Evolutionary conservation across 64 coral and sea anemone species (phyloP).

Genomic region (Platygyra sinensis): DNA sequence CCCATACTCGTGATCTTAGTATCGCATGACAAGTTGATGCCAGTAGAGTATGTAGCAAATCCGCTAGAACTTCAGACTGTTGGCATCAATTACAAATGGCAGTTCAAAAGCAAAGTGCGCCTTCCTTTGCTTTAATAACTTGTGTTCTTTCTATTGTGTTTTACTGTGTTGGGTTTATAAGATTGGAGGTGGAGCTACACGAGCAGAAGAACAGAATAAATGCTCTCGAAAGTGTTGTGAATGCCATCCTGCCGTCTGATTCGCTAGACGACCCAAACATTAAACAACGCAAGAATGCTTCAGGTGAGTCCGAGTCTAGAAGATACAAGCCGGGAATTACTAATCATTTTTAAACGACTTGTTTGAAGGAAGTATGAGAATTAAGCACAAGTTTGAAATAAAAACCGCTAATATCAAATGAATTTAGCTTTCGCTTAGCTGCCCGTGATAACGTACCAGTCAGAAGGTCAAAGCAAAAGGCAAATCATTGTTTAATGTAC

Average conservation of each 20-base stretch:
- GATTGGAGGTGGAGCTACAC: slow-evolving; percentile 22
- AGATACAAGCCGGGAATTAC: too few relatives aligned
- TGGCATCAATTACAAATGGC: not conserved
- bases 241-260: not conserved
- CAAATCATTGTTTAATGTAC: too few relatives aligned
- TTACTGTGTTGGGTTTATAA: slow-evolving; percentile 37
- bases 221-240: slow-evolving; percentile 5
- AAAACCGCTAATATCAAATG: too few relatives aligned
- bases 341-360: too few relatives aligned
- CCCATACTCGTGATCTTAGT: not conserved
- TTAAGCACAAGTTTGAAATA: too few relatives aligned
- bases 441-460: too few relatives aligned
- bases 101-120: slow-evolving; percentile 3
- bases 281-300: not conserved
- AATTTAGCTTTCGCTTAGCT: too few relatives aligned
- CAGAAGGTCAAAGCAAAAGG: too few relatives aligned
- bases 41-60: too few relatives aligned
- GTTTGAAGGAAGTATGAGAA: too few relatives aligned
- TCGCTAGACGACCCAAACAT: not conserved
- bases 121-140: slow-evolving; percentile 40
- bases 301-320: not conserved
- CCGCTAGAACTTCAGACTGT: not conserved
- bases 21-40: too few relatives aligned
- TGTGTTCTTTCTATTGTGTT: slow-evolving; percentile 15
- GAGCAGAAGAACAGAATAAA: slow-evolving; percentile 33